Conservation (phyloP, 2,888 invertebrate species). For the Abrostola triplasia region DNA sequence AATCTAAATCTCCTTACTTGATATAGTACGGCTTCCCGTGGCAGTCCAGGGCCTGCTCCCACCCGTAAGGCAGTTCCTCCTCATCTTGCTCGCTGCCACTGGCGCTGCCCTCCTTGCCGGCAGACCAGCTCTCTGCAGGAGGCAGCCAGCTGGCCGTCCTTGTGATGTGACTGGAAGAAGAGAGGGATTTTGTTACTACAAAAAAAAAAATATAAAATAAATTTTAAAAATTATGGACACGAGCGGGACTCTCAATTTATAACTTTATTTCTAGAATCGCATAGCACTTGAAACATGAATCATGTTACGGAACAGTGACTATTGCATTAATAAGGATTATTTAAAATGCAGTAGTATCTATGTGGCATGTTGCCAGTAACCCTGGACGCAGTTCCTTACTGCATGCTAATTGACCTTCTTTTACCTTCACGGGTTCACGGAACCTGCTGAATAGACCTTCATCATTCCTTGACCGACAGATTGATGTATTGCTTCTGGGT, state of each 20-base stretch:
- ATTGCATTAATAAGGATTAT: conserved; percentile 30
- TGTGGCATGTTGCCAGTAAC: conserved; percentile 42
- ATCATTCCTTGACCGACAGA: background rate
- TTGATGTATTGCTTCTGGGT: no score
- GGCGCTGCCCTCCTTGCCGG: conserved; percentile 73
- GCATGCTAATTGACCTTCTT: conserved; percentile 28
- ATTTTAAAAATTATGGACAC: no score
- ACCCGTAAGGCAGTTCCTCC: conserved; percentile 94
- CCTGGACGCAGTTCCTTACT: conserved; percentile 34
- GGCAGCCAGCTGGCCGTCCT: conserved; percentile 96
- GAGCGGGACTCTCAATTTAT: no score
- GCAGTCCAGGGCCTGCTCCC: conserved; percentile 96
- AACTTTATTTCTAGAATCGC: background rate
- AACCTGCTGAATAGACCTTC: background rate
- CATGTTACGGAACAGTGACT: background rate
- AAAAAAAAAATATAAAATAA: no score
- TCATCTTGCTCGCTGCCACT: conserved; percentile 72
- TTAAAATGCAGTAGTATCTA: conserved; percentile 18
- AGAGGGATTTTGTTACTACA: background rate
- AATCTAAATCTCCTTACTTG: conserved; percentile 89
- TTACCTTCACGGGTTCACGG: conserved; percentile 3
- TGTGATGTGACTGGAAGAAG: conserved; percentile 92
- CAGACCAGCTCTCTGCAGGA: conserved; percentile 94
- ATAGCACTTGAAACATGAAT: background rate
- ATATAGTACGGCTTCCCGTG: conserved; percentile 93